Evolutionary conservation across 2,888 invertebrate species (phyloP).

Genomic region (Ctenicera cuprea): DNA sequence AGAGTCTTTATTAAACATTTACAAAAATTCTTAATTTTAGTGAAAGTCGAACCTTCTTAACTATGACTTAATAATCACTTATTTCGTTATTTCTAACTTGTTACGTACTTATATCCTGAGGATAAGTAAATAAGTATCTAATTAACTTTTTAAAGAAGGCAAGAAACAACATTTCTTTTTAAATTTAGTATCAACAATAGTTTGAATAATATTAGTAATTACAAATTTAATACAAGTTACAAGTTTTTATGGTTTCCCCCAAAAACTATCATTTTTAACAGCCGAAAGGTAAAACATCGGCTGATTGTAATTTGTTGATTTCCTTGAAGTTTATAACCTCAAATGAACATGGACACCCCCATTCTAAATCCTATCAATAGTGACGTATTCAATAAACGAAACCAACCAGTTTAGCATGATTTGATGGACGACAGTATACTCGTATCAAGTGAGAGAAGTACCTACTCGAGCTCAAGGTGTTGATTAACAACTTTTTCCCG

Average conservation of each 20-base stretch:
- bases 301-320: conserved; percentile 38
- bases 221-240: background rate
- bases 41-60: no score
- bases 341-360: conserved; percentile 48
- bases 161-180: no score
- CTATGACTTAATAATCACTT: no score
- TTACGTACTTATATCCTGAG: no score
- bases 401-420: conserved; percentile 44
- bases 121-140: no score
- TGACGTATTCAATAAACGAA: conserved; percentile 51
- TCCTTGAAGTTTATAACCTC: conserved; percentile 43
- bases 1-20: no score
- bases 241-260: conserved; percentile 1
- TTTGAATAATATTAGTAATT: background rate
- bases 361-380: conserved; percentile 47
- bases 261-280: conserved; percentile 2
- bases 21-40: no score
- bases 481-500: conserved; percentile 35
- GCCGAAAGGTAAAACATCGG: conserved; percentile 30
- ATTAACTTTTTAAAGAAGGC: no score
- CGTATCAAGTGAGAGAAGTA: conserved; percentile 36
- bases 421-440: conserved; percentile 40
- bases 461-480: conserved; percentile 39
- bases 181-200: no score
- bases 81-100: no score